phyloP scores from a whole-genome alignment of 1,140 invertebrate genomes.

The Drosophila punjabiensis region DNA sequence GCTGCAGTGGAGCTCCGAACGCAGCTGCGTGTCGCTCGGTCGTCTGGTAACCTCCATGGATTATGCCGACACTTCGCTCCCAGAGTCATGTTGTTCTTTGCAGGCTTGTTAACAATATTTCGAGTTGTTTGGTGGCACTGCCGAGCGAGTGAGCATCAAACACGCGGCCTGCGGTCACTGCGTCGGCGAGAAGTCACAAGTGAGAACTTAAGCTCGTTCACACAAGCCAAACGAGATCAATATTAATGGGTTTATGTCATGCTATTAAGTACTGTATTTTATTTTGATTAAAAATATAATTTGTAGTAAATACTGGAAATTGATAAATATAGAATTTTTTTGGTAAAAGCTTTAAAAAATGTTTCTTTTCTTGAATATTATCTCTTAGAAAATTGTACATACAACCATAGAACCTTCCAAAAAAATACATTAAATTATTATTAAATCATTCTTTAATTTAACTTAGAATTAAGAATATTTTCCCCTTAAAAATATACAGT shows the following conservation, averaged over 20 bases:
- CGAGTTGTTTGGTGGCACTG: conserved; percentile 53
- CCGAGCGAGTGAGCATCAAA: conserved; percentile 36
- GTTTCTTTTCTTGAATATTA: too few relatives aligned
- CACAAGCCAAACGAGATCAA: conserved; percentile 6
- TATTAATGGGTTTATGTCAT: conserved; percentile 7
- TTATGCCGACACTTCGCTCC: conserved; percentile 74
- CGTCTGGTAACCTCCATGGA: conserved; percentile 76
- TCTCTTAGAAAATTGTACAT: too few relatives aligned
- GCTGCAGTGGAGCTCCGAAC: conserved; percentile 50
- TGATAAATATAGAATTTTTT: too few relatives aligned
- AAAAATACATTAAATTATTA: too few relatives aligned
- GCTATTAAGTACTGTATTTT: neutral
- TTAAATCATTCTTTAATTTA: neutral
- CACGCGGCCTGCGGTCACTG: conserved; percentile 68
- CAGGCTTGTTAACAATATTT: conserved; percentile 81
- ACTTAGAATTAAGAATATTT: too few relatives aligned
- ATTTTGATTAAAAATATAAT: neutral
- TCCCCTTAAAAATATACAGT: neutral
- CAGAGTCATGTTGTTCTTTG: conserved; percentile 76
- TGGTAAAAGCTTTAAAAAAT: too few relatives aligned
- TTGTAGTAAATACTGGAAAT: neutral
- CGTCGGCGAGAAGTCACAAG: conserved; percentile 52
- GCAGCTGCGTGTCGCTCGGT: conserved; percentile 62
- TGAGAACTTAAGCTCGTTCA: conserved; percentile 45
- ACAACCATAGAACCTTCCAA: too few relatives aligned